Evolutionary conservation across 2,113 vertebrate genomes (phyloP).

Genomic region (Rutilus rutilus): DNA sequence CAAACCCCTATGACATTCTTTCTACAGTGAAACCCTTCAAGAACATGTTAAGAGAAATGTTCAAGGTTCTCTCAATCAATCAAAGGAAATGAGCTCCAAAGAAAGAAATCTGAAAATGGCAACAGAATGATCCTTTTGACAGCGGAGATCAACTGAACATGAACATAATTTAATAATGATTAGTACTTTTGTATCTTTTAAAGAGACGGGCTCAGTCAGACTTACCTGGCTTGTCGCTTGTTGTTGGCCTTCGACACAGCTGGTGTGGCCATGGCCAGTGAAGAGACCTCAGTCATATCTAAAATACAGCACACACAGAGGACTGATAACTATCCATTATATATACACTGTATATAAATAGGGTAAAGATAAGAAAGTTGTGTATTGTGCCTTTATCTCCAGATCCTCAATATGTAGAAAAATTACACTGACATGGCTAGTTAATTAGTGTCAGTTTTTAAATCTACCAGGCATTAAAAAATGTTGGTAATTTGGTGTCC

Average conservation of each 20-base stretch:
- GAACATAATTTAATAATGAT: not conserved
- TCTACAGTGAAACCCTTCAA: not conserved
- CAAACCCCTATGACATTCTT: not conserved
- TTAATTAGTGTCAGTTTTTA: not conserved
- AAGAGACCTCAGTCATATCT: slow-evolving; percentile 87
- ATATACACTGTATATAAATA: not conserved
- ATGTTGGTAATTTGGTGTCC: not conserved
- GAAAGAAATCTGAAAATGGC: not conserved
- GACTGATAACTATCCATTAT: not conserved
- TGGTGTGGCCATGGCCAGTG: slow-evolving; percentile 76
- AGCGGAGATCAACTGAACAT: not conserved
- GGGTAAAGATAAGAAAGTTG: not conserved
- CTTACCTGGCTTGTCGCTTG: slow-evolving; percentile 88
- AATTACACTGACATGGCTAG: not conserved
- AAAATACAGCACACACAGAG: slow-evolving; percentile 56
- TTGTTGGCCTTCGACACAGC: slow-evolving; percentile 80
- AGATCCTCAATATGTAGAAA: not conserved
- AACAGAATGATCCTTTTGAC: not conserved
- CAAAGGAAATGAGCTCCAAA: not conserved
- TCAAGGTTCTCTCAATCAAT: not conserved
- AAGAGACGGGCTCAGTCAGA: slow-evolving; percentile 1
- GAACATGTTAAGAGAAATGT: not conserved
- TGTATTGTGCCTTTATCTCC: not conserved
- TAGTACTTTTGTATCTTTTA: not conserved
- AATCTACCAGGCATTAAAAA: not conserved